phyloP scores from a whole-genome alignment of 2,888 invertebrate species.

The Lochmaea capreae region DNA sequence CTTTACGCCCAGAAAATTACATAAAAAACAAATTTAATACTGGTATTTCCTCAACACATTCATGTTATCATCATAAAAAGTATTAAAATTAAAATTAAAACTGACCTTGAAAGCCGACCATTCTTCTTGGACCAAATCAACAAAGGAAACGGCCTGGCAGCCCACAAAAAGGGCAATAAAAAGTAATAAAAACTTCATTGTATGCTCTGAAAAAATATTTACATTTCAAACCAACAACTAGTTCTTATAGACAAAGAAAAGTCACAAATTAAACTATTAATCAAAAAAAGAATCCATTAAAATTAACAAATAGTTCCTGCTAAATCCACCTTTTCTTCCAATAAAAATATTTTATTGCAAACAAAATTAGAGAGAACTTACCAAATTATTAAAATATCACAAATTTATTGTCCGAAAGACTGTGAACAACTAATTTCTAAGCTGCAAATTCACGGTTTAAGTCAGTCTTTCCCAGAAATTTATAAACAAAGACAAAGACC shows the following conservation, averaged over 20 bases:
- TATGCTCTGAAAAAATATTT: constrained; percentile 13
- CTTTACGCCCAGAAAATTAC: no score
- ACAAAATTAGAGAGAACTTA: background rate
- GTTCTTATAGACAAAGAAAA: background rate
- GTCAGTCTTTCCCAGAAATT: constrained; percentile 9
- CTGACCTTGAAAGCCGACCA: constrained; percentile 65
- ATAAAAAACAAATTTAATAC: no score
- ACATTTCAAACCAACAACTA: background rate
- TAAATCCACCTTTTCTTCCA: background rate
- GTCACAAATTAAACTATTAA: background rate
- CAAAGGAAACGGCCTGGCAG: constrained; percentile 75
- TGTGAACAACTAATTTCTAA: constrained; percentile 15
- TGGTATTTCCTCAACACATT: no score
- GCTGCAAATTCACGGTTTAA: constrained; percentile 4
- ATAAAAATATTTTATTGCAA: background rate
- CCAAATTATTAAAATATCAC: constrained; percentile 12
- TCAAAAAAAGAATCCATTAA: background rate
- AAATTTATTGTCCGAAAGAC: background rate
- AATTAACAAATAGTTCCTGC: background rate
- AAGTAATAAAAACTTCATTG: constrained; percentile 65
- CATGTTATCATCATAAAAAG: background rate
- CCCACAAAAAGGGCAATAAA: constrained; percentile 67
- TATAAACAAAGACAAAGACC: constrained; percentile 26
- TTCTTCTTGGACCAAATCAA: constrained; percentile 73
- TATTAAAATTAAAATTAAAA: constrained; percentile 27